Evolutionary conservation across 1,140 invertebrate species (phyloP).

Genomic region (Bombus turneri): DNA sequence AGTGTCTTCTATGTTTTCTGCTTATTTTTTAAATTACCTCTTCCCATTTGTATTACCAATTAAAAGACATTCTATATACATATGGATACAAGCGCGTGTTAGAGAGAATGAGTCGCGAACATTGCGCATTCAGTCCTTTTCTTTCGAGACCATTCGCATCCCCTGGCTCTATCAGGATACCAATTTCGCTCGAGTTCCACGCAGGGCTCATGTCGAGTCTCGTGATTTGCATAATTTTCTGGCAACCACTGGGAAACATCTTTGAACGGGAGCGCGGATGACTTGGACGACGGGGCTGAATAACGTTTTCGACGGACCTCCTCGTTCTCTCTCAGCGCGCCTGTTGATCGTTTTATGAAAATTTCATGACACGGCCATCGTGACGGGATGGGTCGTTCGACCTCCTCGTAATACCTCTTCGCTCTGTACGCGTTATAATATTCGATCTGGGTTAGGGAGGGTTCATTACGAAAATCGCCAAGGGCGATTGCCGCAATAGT

Average conservation of each 20-base stretch:
- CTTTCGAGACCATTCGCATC: background rate
- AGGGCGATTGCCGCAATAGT: background rate
- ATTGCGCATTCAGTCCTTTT: background rate
- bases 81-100: slow-evolving; percentile 10
- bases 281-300: slow-evolving; percentile 2
- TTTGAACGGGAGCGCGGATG: background rate
- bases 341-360: slow-evolving; percentile 59
- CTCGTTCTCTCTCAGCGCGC: background rate
- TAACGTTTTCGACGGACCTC: slow-evolving; percentile 4
- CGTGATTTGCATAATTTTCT: slow-evolving; percentile 61
- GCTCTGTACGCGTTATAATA: background rate
- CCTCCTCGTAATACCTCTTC: background rate
- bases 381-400: background rate
- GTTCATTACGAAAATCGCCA: slow-evolving; percentile 15
- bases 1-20: background rate
- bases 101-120: slow-evolving; percentile 5
- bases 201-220: slow-evolving; percentile 7
- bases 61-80: background rate
- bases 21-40: background rate
- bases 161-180: background rate
- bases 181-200: slow-evolving; percentile 12
- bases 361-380: slow-evolving; percentile 34
- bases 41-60: background rate
- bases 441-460: background rate
- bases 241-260: background rate